Percentiles rank a stretch among this genome's conserved stretches.
These are phyloP conservation scores for Diorhabda sublineata DNA, from an alignment of 1,140 invertebrate genomes.

Conservation along the genomic window DNA sequence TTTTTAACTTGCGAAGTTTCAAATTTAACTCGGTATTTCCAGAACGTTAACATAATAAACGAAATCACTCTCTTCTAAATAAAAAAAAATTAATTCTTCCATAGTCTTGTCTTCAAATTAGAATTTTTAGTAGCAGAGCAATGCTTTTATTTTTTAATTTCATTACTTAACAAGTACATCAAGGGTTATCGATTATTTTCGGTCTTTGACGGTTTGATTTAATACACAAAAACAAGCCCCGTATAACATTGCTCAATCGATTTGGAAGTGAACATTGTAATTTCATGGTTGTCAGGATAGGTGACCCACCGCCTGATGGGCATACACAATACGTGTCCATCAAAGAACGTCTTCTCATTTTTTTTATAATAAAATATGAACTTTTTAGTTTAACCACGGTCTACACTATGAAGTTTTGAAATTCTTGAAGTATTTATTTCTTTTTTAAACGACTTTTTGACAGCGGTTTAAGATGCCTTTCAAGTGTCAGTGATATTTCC, in stretches of 20 bases:
- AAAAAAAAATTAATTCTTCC: too few species aligned
- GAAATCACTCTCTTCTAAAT: too few species aligned
- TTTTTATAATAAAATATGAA: conserved; percentile 29
- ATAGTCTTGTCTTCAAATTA: too few species aligned
- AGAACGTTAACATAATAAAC: too few species aligned
- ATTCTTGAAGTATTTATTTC: not conserved
- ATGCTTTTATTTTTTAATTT: too few species aligned
- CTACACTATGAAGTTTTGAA: not conserved
- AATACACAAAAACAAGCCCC: conserved; percentile 33
- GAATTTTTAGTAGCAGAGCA: too few species aligned
- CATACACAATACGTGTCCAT: conserved; percentile 42
- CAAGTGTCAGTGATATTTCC: not conserved
- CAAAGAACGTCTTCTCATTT: conserved; percentile 28
- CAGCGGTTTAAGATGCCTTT: not conserved
- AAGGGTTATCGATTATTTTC: too few species aligned
- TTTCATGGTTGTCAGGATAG: conserved; percentile 46
- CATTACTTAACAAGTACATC: too few species aligned
- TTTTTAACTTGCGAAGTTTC: too few species aligned
- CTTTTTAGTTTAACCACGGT: conserved; percentile 35
- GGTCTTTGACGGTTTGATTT: conserved; percentile 37
- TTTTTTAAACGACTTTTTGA: not conserved
- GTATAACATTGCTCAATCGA: conserved; percentile 44
- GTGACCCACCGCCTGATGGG: conserved; percentile 38
- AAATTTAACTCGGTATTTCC: too few species aligned
- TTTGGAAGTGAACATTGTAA: conserved; percentile 46